These are phyloP conservation scores for Spodoptera frugiperda DNA, from an alignment of 1,140 invertebrate species.

Conservation along the genomic window DNA sequence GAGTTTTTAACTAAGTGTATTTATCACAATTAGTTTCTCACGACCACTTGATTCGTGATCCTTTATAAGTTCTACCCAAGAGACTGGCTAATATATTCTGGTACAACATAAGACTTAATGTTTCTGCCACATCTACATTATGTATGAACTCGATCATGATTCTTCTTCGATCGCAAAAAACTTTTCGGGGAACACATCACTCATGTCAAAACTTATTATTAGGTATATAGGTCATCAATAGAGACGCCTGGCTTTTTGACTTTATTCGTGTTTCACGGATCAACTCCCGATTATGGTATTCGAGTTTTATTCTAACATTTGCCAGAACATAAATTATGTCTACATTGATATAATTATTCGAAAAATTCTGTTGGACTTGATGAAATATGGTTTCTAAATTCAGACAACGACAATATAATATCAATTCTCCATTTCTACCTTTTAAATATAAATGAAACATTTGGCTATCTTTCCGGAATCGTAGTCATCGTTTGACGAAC, in stretches of 20 bases:
- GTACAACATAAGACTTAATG: constrained; percentile 17
- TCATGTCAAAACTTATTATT: constrained; percentile 45
- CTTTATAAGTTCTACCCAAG: neutral
- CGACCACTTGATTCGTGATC: neutral
- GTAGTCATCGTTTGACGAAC: too few species aligned
- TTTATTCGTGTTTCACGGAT: constrained; percentile 17
- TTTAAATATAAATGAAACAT: too few species aligned
- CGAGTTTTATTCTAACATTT: too few species aligned
- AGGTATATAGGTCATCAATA: constrained; percentile 45
- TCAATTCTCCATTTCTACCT: too few species aligned
- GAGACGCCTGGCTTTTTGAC: constrained; percentile 7
- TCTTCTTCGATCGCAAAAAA: constrained; percentile 10
- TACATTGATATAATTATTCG: too few species aligned
- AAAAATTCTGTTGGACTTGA: too few species aligned
- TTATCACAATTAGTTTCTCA: too few species aligned
- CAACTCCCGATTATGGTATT: neutral
- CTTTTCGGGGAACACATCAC: constrained; percentile 39
- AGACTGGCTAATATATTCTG: constrained; percentile 10
- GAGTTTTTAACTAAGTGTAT: too few species aligned
- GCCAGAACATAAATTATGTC: too few species aligned
- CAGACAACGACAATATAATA: too few species aligned
- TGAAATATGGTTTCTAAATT: too few species aligned
- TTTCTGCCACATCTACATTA: constrained; percentile 18
- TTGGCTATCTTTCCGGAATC: too few species aligned
- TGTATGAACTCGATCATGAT: constrained; percentile 36